Conservation (phyloP, 2,113 vertebrate species). For the Microcebus lehilahytsara region DNA sequence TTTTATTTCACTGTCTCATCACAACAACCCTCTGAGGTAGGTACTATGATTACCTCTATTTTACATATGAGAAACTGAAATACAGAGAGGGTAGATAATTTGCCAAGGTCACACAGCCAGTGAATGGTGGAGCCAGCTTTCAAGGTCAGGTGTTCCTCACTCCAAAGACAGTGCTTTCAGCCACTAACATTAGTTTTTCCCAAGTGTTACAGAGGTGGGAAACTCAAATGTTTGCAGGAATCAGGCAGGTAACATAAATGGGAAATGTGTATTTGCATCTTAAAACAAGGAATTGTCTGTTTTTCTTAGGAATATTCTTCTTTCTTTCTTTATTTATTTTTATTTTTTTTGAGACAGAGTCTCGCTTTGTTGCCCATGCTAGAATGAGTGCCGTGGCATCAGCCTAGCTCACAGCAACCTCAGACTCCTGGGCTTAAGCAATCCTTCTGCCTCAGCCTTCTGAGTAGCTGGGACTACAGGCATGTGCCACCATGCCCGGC, state of each 20-base stretch:
- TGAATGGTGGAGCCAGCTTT: not conserved
- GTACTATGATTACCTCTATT: not conserved
- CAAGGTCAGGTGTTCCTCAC: not conserved
- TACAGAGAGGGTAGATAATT: not conserved
- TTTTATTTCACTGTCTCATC: not conserved
- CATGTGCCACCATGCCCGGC: too few species aligned
- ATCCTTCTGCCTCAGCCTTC: too few species aligned
- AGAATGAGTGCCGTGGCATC: too few species aligned
- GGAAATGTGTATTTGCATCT: not conserved
- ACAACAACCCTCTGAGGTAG: not conserved
- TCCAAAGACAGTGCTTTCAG: not conserved
- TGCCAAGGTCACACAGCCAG: not conserved
- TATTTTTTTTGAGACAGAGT: too few species aligned
- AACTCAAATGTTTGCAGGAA: not conserved
- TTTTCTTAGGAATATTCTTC: not conserved
- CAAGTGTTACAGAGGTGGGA: not conserved
- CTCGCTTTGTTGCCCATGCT: too few species aligned
- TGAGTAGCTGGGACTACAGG: too few species aligned
- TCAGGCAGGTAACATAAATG: not conserved
- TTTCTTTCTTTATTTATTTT: too few species aligned
- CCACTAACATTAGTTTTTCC: not conserved
- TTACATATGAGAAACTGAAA: not conserved
- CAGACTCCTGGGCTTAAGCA: too few species aligned
- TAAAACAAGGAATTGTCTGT: not conserved
- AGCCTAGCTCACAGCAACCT: too few species aligned